phyloP scores from a whole-genome alignment of 1,140 invertebrate genomes.

The Mercenaria mercenaria region DNA sequence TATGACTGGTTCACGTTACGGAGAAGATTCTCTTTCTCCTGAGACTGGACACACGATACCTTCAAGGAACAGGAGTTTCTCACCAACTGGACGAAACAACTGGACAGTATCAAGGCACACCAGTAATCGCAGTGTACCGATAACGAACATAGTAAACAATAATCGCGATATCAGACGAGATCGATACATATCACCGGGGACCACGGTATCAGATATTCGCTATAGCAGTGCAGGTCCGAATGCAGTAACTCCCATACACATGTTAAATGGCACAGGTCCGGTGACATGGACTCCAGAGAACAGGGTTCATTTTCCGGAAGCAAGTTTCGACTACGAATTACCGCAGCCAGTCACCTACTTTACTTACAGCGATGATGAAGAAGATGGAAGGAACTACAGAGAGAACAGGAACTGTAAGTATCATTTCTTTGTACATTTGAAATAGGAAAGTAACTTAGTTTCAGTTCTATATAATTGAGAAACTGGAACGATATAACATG shows the following conservation, averaged over 20 bases:
- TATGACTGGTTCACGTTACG: background rate
- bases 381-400: background rate
- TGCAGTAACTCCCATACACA: background rate
- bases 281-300: background rate
- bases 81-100: background rate
- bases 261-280: background rate
- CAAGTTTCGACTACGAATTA: background rate
- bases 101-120: background rate
- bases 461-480: background rate
- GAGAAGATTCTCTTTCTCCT: background rate
- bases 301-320: background rate
- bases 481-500: background rate
- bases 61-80: background rate
- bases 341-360: background rate
- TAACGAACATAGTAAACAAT: background rate
- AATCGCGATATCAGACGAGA: background rate
- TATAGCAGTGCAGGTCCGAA: background rate
- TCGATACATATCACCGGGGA: background rate
- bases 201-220: background rate
- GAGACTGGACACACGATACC: background rate
- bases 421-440: background rate
- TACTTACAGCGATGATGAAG: conserved; percentile 28
- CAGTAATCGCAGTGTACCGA: background rate
- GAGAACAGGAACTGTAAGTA: background rate
- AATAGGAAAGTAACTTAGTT: too few species aligned